Base-by-base conservation (phyloP, 2,797 vertebrate genomes). In the Sebastes reedi region DNA sequence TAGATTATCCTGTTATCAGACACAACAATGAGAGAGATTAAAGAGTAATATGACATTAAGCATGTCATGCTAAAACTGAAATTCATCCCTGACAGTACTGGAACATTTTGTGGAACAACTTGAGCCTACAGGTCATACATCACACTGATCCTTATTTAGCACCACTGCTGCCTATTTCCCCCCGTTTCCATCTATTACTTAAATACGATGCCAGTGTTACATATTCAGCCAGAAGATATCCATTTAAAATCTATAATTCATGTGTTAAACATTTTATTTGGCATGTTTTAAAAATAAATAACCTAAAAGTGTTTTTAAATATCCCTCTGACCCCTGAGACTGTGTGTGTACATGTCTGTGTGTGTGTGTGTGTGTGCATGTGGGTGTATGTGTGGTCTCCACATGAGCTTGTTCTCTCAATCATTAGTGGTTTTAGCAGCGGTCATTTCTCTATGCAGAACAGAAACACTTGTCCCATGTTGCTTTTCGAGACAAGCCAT, bases 271-370 rank as follows among this genome's bases (percentile, higher is more conserved):
- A 89, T 88, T 80, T 85, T 78, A 88, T 86, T 87, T 87, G 84
- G 77, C 75, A 69, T 80, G 78, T 83, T 87, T 88, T 77, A 86
- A 83, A 92, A 87, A 89, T 81, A 88, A 92, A 91, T 87, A 85
- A 84, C 80, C 77, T 81, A 75, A 87, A 88, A 86, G 81, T 84
- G 79, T 80, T 89, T 90, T 78, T 77, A 86, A 87, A 86, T 84
- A 85, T 79, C 80, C 65, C 72, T 24, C 65, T 67, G 59, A 79
- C 80, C 79, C 86, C 27, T 67, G 84, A 81, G 83, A 90, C 50
- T 56, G 20, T 32, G 62, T 75, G 68, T 58, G 42, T 52, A 1
- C 34, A n/a, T 59, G 25, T 69, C 64, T 77, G 55, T 69, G 55
- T 59, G 52, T 39, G 65, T 68, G 71, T 75, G 59, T 69, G 56